phyloP scores from a whole-genome alignment of 92 coral and sea anemone species.

The Parazoanthus atlanticus region DNA sequence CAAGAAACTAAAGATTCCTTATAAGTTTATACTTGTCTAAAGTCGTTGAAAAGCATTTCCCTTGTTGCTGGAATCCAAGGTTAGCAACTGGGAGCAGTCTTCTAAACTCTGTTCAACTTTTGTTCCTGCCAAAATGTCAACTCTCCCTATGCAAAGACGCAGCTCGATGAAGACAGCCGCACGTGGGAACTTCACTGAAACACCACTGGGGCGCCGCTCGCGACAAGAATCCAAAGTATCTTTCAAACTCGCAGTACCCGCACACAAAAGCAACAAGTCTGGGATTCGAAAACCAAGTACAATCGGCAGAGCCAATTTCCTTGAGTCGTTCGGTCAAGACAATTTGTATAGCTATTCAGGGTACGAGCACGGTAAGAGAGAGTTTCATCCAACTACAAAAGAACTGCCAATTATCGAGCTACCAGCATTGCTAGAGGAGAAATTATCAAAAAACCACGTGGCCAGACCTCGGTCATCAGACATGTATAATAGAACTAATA shows the following conservation, averaged over 20 bases:
- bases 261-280: not conserved
- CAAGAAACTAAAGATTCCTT: not conserved
- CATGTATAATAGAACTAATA: not conserved
- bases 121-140: not conserved
- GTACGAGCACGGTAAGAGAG: slow-evolving; percentile 49
- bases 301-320: slow-evolving; percentile 61
- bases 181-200: not conserved
- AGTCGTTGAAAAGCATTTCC: not conserved
- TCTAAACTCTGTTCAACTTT: not conserved
- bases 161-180: not conserved
- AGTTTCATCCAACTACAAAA: not conserved
- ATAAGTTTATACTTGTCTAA: too few relatives aligned
- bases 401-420: not conserved
- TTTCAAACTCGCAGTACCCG: not conserved
- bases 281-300: slow-evolving; percentile 44
- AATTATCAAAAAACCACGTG: not conserved
- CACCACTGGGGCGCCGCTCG: not conserved
- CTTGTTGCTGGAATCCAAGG: not conserved
- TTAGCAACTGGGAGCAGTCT: not conserved
- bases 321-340: slow-evolving; percentile 75
- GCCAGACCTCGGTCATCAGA: not conserved
- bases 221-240: not conserved
- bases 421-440: not conserved
- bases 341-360: slow-evolving; percentile 56
- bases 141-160: not conserved